Percentiles rank a stretch among this genome's conserved stretches.
phyloP scores from a whole-genome alignment of 2,797 vertebrate species.

The Periparus ater region DNA sequence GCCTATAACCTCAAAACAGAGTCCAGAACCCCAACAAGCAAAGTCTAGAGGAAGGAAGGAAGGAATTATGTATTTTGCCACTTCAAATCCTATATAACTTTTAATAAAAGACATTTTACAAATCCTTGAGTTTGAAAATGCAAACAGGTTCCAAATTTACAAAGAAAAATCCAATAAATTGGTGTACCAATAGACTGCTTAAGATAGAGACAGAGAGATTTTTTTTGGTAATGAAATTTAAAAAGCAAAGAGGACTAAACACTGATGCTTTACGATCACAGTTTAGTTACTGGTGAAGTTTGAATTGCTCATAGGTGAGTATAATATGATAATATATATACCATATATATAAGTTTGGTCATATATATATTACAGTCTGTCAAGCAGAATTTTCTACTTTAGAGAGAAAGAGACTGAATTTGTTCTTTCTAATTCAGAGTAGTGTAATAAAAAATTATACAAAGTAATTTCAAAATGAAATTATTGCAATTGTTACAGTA shows the following conservation, averaged over 20 bases:
- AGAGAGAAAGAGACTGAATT: background rate
- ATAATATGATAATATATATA: background rate
- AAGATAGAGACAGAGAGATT: fast-evolving
- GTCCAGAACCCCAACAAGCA: too few relatives aligned
- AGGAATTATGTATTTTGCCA: background rate
- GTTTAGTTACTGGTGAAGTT: background rate
- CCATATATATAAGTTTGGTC: background rate
- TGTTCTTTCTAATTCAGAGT: background rate
- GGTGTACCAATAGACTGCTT: background rate
- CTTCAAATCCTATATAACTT: background rate
- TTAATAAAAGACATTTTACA: background rate
- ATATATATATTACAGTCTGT: background rate
- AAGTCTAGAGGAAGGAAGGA: too few relatives aligned
- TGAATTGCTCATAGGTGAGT: background rate
- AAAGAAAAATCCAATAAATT: background rate
- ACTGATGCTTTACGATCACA: background rate
- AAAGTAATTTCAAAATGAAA: background rate
- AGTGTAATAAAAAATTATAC: background rate
- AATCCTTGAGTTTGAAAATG: background rate
- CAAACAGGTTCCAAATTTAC: background rate
- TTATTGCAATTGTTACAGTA: background rate
- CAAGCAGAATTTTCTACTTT: background rate
- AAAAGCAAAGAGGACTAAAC: background rate
- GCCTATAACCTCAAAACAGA: too few relatives aligned
- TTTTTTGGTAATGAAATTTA: background rate